phyloP scores from a whole-genome alignment of 2,888 invertebrate species.

The Flabesymbios commensalis region DNA sequence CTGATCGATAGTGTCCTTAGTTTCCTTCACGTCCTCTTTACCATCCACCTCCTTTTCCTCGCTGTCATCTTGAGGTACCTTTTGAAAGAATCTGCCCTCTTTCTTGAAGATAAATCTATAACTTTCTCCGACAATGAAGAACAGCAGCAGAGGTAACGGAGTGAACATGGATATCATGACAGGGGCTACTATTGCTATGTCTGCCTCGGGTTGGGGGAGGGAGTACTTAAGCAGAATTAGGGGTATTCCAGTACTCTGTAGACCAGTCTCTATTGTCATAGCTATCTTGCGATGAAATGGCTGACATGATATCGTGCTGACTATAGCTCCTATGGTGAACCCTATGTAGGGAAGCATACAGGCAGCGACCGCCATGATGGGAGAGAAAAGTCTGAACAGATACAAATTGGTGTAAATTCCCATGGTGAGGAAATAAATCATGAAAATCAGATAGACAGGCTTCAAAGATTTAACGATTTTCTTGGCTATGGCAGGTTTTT shows the following conservation, averaged over 20 bases:
- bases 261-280: constrained; percentile 81
- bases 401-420: constrained; percentile 76
- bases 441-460: constrained; percentile 61
- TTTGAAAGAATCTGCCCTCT: too few species aligned
- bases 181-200: constrained; percentile 73
- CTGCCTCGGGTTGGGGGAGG: constrained; percentile 82
- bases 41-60: too few species aligned
- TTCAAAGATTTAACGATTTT: constrained; percentile 53
- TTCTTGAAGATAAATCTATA: too few species aligned
- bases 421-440: constrained; percentile 61
- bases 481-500: constrained; percentile 50
- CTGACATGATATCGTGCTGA: constrained; percentile 43
- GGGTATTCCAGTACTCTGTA: constrained; percentile 91
- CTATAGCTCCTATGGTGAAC: constrained; percentile 47
- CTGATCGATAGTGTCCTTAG: too few species aligned
- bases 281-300: constrained; percentile 64
- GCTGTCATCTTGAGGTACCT: too few species aligned
- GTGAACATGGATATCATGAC: constrained; percentile 36
- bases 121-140: constrained; percentile 10
- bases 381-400: constrained; percentile 81
- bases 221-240: constrained; percentile 84
- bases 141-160: constrained; percentile 34
- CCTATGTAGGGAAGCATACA: constrained; percentile 54
- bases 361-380: constrained; percentile 33
- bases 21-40: too few species aligned